Base-by-base conservation (phyloP, 2,113 vertebrate species). In the Centrocercus urophasianus region DNA sequence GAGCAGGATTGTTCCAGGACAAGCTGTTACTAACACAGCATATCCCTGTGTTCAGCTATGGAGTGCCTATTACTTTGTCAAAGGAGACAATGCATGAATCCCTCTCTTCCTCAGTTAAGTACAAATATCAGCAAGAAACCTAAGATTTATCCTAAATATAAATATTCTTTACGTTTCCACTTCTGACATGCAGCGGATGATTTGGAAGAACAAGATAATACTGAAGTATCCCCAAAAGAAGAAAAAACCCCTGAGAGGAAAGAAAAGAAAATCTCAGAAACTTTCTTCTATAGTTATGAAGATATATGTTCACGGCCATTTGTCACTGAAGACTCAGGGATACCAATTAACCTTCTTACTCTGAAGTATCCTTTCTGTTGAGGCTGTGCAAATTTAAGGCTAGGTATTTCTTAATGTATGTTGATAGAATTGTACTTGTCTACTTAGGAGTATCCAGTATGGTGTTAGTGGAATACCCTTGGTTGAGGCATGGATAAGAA, bases 341-440 rank as follows among this genome's bases (percentile, higher is more conserved):
- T 99, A 93, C 97, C 98, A 4, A 75, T 95, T 77, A 82, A 98
- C 85, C 96, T 99, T 65, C 98, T 99, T 65, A 95, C 88, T 48
- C 97, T 99, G 19, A 95, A 96, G 99, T 99, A 99, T 99, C 99
- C 98, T 97, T 93, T 91, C 38, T 77, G 32, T 21, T 74, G 57
- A 72, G 17, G 14, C 32, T 78, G 38, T 83, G 43, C 34, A 78
- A 25, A 65, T 87, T 90, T 91, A 82, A 93, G 85, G 30, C 42
- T 78, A 76, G 38, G 38, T 28, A 34, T 79, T 63, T 73, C 36
- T 73, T 88, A 72, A 47, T 54, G 11, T 4, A 19, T 28, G 2
- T 48, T 91, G 13, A 77, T 84, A 83, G 66, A 84, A 83, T 13
- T n/a, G 30, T 56, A 25, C 45, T 63, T 84, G 28, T 64, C 34